These are phyloP conservation scores for Stenodera caucasica DNA, from an alignment of 2,888 invertebrate species.

Conservation along the genomic window DNA sequence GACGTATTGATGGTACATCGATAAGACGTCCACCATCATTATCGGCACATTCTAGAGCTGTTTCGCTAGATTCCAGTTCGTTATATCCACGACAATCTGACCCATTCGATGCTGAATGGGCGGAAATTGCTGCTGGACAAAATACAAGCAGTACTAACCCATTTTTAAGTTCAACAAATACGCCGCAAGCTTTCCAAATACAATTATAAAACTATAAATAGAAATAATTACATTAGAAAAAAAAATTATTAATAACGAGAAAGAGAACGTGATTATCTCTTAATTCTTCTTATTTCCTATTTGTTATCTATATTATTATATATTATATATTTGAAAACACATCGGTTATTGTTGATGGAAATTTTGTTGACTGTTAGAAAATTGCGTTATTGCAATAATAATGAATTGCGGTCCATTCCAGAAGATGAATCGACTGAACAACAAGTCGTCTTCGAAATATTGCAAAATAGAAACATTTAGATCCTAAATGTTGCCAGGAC, in stretches of 20 bases:
- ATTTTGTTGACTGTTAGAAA: slow-evolving; percentile 1
- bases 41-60: slow-evolving; percentile 57
- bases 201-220: slow-evolving; percentile 65
- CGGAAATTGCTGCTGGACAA: slow-evolving; percentile 63
- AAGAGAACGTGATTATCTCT: not conserved
- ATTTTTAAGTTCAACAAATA: slow-evolving; percentile 59
- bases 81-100: slow-evolving; percentile 55
- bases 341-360: slow-evolving; percentile 15
- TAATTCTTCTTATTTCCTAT: slow-evolving; percentile 19
- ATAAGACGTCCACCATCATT: slow-evolving; percentile 61
- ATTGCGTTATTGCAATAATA: not conserved
- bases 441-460: not conserved
- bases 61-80: slow-evolving; percentile 59
- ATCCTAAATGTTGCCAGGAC: slow-evolving; percentile 45
- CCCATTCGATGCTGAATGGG: slow-evolving; percentile 88
- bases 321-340: not conserved
- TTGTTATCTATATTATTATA: slow-evolving; percentile 18
- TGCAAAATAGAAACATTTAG: not conserved
- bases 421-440: slow-evolving; percentile 11
- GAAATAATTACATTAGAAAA: not conserved
- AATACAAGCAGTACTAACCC: slow-evolving; percentile 64
- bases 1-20: slow-evolving; percentile 52
- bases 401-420: slow-evolving; percentile 24
- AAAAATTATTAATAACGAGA: not conserved
- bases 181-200: slow-evolving; percentile 63